phyloP scores from a whole-genome alignment of 2,888 invertebrate species.

The Scelioninae gen. 1 region DNA sequence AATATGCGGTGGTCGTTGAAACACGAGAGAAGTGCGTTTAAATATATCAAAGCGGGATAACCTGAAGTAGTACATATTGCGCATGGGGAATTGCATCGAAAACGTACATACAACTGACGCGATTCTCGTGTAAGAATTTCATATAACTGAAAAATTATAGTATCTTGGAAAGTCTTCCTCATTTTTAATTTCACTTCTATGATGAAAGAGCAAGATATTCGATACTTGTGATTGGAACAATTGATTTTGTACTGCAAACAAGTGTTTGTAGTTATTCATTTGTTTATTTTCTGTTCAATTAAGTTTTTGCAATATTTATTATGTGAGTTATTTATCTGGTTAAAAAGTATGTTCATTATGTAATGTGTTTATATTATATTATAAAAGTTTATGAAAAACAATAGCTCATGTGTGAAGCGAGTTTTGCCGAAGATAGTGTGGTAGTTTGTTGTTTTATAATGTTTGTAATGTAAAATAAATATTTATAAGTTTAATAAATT shows the following conservation, averaged over 20 bases:
- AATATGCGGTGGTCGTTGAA: slow-evolving; percentile 58
- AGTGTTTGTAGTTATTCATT: too few relatives aligned
- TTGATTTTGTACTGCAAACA: not conserved
- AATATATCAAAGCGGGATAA: slow-evolving; percentile 52
- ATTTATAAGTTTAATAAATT: too few relatives aligned
- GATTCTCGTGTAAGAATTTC: slow-evolving; percentile 41
- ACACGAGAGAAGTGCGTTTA: slow-evolving; percentile 46
- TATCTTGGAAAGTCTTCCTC: not conserved
- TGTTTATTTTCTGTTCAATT: too few relatives aligned
- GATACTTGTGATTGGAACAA: not conserved
- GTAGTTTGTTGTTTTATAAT: too few relatives aligned
- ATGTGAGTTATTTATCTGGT: too few relatives aligned
- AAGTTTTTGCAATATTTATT: too few relatives aligned
- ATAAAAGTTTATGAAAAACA: too few relatives aligned
- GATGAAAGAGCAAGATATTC: not conserved
- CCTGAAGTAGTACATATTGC: slow-evolving; percentile 59
- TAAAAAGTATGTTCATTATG: too few relatives aligned
- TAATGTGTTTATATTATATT: too few relatives aligned
- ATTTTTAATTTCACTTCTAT: slow-evolving; percentile 33
- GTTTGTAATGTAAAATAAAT: too few relatives aligned
- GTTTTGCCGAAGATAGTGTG: too few relatives aligned
- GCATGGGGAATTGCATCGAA: slow-evolving; percentile 62
- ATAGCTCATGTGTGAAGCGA: too few relatives aligned
- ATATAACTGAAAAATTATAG: slow-evolving; percentile 21
- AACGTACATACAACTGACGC: slow-evolving; percentile 44